Evolutionary conservation across 2,113 vertebrate species (phyloP).

Genomic region (Gila orcuttii): DNA sequence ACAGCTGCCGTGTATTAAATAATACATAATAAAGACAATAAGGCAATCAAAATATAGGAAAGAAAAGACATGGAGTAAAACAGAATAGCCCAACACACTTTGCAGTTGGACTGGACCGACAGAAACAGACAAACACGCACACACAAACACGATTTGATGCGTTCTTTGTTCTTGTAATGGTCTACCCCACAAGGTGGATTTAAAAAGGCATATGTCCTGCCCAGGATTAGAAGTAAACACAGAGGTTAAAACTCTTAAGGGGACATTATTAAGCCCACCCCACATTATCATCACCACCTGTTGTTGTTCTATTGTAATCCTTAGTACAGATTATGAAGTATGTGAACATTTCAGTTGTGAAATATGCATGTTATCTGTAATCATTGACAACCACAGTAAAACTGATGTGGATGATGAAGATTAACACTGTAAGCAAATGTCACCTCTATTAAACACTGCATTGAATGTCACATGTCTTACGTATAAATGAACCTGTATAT

Average conservation of each 20-base stretch:
- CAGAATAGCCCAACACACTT: neutral
- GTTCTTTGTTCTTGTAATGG: neutral
- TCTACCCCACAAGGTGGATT: slow-evolving; percentile 1
- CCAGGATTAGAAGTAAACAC: slow-evolving; percentile 6
- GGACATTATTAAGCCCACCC: slow-evolving; percentile 32
- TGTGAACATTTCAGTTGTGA: slow-evolving; percentile 11
- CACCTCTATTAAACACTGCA: slow-evolving; percentile 26
- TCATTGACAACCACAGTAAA: slow-evolving; percentile 1
- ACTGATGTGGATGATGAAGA: slow-evolving; percentile 23
- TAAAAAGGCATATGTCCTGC: slow-evolving; percentile 33
- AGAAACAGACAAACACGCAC: slow-evolving; percentile 22
- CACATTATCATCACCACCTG: slow-evolving; percentile 45
- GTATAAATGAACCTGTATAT: neutral
- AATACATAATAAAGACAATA: slow-evolving; percentile 65
- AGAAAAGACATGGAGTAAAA: slow-evolving; percentile 53
- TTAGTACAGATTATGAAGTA: slow-evolving; percentile 1
- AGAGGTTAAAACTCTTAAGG: slow-evolving; percentile 25
- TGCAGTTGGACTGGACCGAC: neutral
- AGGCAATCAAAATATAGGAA: slow-evolving; percentile 51
- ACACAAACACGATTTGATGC: slow-evolving; percentile 4
- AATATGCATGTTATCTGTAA: slow-evolving; percentile 20
- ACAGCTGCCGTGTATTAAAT: slow-evolving; percentile 58
- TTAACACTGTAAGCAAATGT: slow-evolving; percentile 22
- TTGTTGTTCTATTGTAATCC: slow-evolving; percentile 40
- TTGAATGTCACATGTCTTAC: neutral